Base-by-base conservation (phyloP, 2,888 invertebrate genomes). In the Pimpla rufipes region DNA sequence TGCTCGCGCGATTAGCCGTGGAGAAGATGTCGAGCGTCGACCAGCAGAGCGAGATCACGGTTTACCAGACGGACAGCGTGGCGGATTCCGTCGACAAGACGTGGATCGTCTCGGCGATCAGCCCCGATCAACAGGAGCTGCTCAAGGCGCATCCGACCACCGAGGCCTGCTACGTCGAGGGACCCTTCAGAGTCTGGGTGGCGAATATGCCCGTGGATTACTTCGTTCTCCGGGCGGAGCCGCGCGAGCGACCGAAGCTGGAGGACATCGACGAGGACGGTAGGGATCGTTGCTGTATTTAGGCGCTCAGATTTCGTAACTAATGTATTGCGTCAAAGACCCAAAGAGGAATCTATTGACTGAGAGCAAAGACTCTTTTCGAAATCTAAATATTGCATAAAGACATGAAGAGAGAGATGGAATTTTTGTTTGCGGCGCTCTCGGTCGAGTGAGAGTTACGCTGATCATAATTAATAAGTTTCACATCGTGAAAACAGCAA, bases 61-160 rank as follows among this genome's bases (percentile, higher is more conserved):
- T 96, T 75, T 97, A 95, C 93, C 93, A 96, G 95, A 95, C 96
- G 87, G 94, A 94, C 89, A 96, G 97, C 87, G 94, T 98, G 74
- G 94, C 95, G 87, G 96, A 97, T 88, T 95, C 97, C 0, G 90
- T 97, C 52, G 98, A 98, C 90, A 95, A 98, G 88, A 99, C 98
- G 0, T 99, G 98, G 98, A 96, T 99, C 86, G 97, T 98, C 0
- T 98, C 97, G 91, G 97, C 96, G 0, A 98, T 98, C 92, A 97
- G 98, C 93, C 95, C 95, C 8, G 94, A 94, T 0, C 99, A 99
- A 91, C 94, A 95, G 87, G 93, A 95, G 62, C 93, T 99, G 7
- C 91, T 99, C 13, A 92, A 93, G 0, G 94, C 95, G 74, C 97
- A 97, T 93, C 90, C 95, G 87, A 83, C 40, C 79, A 91, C 87